Percentiles rank a stretch among this genome's conserved stretches.
Conservation (phyloP, 1,140 invertebrate genomes). For the Leptinotarsa defecta region DNA sequence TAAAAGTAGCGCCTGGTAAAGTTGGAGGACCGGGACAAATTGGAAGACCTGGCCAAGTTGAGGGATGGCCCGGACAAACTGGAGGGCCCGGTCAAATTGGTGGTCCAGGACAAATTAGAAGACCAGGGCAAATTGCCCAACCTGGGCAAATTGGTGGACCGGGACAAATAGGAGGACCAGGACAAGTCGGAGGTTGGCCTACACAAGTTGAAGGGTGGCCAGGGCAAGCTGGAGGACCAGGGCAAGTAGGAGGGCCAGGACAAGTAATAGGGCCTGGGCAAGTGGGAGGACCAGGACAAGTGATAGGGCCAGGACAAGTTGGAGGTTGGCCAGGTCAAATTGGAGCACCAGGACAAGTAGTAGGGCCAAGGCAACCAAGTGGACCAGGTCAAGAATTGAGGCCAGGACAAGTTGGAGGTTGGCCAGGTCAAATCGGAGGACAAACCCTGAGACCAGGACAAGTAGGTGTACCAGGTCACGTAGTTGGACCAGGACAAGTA, state of each 20-base stretch:
- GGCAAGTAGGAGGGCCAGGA: background rate
- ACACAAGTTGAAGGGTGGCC: slow-evolving; percentile 19
- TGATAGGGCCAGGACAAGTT: background rate
- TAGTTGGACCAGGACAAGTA: slow-evolving; percentile 30
- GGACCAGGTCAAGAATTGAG: slow-evolving; percentile 29
- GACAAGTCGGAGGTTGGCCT: slow-evolving; percentile 21
- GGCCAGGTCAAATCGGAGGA: slow-evolving; percentile 10
- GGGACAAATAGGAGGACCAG: slow-evolving; percentile 18
- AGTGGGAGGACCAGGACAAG: slow-evolving; percentile 16
- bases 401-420: slow-evolving; percentile 20
- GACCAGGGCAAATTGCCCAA: slow-evolving; percentile 28
- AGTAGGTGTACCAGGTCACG: slow-evolving; percentile 27
- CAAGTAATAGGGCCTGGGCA: slow-evolving; percentile 19
- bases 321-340: slow-evolving; percentile 6
- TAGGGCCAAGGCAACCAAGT: background rate
- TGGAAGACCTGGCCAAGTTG: slow-evolving; percentile 12
- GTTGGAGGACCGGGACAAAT: slow-evolving; percentile 20
- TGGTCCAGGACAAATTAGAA: slow-evolving; percentile 12
- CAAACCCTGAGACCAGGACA: background rate
- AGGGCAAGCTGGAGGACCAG: slow-evolving; percentile 6
- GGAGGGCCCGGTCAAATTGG: slow-evolving; percentile 19
- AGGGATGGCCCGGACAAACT: slow-evolving; percentile 6
- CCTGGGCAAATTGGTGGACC: slow-evolving; percentile 23
- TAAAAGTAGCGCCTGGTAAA: slow-evolving; percentile 18
- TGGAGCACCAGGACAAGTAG: background rate